Evolutionary conservation across 2,797 vertebrate genomes (phyloP).

Genomic region (Lutjanus argentimaculatus): DNA sequence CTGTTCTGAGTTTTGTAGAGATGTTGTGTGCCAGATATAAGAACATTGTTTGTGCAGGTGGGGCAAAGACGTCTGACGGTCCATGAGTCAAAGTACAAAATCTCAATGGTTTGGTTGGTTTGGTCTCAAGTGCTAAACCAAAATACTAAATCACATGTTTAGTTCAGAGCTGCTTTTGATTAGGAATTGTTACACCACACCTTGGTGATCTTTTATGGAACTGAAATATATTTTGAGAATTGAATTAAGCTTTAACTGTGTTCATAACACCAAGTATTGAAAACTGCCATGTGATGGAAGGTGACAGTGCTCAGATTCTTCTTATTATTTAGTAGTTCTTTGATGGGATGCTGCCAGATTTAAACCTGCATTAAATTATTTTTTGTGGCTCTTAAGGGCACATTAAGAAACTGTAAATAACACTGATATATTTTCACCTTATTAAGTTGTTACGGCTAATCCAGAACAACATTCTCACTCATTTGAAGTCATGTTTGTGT

Average conservation of each 20-base stretch:
- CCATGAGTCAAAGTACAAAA: neutral
- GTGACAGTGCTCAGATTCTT: neutral
- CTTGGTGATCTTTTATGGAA: neutral
- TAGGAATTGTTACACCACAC: neutral
- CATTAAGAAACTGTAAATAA: no score
- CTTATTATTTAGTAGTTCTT: neutral
- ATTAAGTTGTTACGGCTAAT: no score
- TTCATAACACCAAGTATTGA: no score
- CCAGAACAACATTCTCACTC: no score
- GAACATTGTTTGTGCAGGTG: neutral
- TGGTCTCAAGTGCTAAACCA: neutral
- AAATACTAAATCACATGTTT: neutral
- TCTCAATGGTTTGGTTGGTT: neutral
- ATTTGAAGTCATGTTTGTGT: no score
- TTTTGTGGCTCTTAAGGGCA: no score
- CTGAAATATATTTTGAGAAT: no score
- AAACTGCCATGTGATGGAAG: no score
- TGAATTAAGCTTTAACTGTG: no score
- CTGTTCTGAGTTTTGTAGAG: neutral
- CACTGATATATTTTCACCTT: no score
- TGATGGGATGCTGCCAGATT: neutral
- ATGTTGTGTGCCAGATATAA: neutral
- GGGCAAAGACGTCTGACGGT: neutral
- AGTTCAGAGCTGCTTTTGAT: neutral
- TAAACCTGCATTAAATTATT: no score